Evolutionary conservation across 2,113 vertebrate genomes (phyloP), one percentile per base, ranked within the genome.

Genomic region (Andinoacara biseriatus): DNA sequence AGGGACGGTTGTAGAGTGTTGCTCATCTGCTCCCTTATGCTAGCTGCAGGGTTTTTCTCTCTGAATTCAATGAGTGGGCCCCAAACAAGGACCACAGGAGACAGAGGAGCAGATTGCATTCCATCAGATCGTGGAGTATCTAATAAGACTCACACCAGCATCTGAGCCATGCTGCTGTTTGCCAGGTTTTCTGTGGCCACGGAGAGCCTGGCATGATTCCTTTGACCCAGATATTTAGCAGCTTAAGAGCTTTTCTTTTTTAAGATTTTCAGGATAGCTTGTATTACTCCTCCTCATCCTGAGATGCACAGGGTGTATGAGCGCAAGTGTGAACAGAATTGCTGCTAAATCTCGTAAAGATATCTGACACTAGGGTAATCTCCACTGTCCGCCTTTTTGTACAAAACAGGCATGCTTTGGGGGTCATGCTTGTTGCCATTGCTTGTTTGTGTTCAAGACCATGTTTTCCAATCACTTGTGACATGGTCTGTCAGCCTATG

Each of bases 171-270:
- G 20, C 69, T 77, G 77, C 83, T 83, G 86, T 84, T 86, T 63
- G 80, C 91, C 82, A 91, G 89, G 69, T 92, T 93, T 91, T 89
- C 89, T 74, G 83, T 56, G 76, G 84, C 89, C 85, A 82, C 83
- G 81, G 80, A 90, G 78, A 92, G 59, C 59, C 77, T 80, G 74
- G 76, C 75, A 75, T 72, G 85, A 56, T 85, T 91, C 83, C 78
- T 94, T 83, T 94, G 90, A 94, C 93, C 94, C 86, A 95, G 90
- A 91, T 94, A 93, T 91, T 86, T 90, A 91, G 67, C 90, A 69
- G 84, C 77, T 89, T 84, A 90, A 84, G 81, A 78, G 87, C 65
- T 82, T 84, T 77, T 65, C 86, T 75, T 65, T 69, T 81, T 60
- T n/a, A 69, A 87, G 82, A 85, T 91, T 88, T 89, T 85, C 29